Evolutionary conservation across 2,888 invertebrate genomes (phyloP).

Genomic region (Phymatocera aterrima): DNA sequence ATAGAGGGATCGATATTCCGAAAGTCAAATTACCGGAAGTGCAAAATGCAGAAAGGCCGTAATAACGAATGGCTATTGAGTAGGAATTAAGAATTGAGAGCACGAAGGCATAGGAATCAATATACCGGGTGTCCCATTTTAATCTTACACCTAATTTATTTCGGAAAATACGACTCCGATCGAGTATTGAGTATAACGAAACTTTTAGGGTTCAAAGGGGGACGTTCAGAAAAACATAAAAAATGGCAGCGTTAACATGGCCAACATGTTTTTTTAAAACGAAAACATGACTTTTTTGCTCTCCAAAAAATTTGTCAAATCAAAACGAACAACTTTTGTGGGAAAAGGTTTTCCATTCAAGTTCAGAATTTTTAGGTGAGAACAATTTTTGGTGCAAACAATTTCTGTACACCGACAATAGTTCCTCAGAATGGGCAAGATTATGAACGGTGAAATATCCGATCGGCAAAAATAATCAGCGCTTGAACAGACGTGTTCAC

Average conservation of each 20-base stretch:
- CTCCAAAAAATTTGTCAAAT: background rate
- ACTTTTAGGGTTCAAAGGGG: background rate
- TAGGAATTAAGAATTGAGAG: no score
- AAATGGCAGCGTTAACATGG: background rate
- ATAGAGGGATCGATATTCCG: no score
- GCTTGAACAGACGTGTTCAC: no score
- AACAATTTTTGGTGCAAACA: background rate
- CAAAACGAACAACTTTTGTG: background rate
- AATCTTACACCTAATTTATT: slow-evolving; percentile 10
- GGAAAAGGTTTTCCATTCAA: background rate
- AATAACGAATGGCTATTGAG: no score
- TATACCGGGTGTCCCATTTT: background rate
- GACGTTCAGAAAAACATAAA: background rate
- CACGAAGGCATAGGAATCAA: no score
- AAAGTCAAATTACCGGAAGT: no score
- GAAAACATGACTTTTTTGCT: background rate
- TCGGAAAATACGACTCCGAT: background rate
- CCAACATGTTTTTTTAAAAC: background rate
- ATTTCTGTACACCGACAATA: no score
- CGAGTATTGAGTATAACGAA: background rate
- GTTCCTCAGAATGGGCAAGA: no score
- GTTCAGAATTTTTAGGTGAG: background rate
- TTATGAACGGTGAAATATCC: no score
- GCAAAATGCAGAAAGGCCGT: no score
- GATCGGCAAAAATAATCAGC: no score